Evolutionary conservation across 2,797 vertebrate species (phyloP), one percentile per base, ranked within the genome.

Genomic region (Furcifer pardalis): DNA sequence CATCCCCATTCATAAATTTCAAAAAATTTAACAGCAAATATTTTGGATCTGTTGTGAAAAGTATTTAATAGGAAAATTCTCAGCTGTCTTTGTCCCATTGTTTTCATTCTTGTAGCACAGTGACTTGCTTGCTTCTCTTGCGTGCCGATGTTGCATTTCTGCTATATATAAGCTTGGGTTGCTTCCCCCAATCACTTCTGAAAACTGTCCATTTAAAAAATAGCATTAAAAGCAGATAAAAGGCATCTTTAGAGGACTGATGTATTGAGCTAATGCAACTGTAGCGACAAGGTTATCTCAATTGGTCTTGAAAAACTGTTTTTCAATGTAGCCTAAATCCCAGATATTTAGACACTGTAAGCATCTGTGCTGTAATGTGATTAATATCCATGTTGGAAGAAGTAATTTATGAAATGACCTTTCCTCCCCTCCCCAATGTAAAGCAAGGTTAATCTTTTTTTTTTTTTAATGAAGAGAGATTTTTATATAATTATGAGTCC

Each of bases 1-100:
- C 73, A 49, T 88, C 91, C 87, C 87, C 89, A 84, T 5, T 89
- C 79, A 66, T 83, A 77, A 87, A 87, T 77, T 79, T 63, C 89
- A 88, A 87, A 89, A 49, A 40, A 63, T 52, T 92, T 91, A 88
- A 86, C 85, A 87, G 81, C 65, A 92, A 91, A 71, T n/a, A n/a
- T n/a, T n/a, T n/a, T n/a, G n/a, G n/a, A n/a, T n/a, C n/a, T n/a
- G n/a, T n/a, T n/a, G n/a, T n/a, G n/a, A n/a, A n/a, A n/a, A 21
- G 17, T 62, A 71, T 89, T 92, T 91, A 88, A 86, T 86, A 87
- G 81, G 72, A 92, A 91, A 71, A 17, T 37, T 32, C 25, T 86
- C 49, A 7, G 1, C 79, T 81, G 66, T 25, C 37, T 25, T 62
- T 30, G 69, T 73, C 59, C 83, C 7, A 2, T 72, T 71, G 37